A percentile compares a stretch with the other conserved stretches of the same genome.
Evolutionary conservation across 1,140 invertebrate genomes (phyloP).

Genomic region (Pygmarrhopalites habei): DNA sequence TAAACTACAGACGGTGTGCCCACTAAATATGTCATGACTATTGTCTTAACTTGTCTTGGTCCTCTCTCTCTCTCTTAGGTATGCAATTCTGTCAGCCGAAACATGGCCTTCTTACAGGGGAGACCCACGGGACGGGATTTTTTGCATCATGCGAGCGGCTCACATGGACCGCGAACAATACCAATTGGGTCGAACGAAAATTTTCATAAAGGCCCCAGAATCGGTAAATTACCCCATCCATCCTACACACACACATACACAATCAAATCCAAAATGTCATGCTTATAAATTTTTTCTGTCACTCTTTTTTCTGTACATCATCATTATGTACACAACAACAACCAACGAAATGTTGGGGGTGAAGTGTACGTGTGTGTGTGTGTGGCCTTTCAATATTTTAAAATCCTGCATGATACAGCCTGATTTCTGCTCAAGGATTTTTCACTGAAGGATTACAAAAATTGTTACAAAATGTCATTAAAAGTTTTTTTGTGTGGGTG

Average conservation of each 20-base stretch:
- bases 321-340: too few species aligned
- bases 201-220: slow-evolving; percentile 71
- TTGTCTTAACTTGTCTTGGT: too few species aligned
- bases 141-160: slow-evolving; percentile 54
- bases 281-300: slow-evolving; percentile 35
- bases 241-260: too few species aligned
- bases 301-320: neutral
- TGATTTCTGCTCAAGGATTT: neutral
- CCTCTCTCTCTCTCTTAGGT: slow-evolving; percentile 49
- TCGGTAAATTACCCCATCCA: slow-evolving; percentile 55
- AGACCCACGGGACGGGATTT: slow-evolving; percentile 53
- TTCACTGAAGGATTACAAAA: neutral
- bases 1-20: too few species aligned
- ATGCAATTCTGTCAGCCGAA: slow-evolving; percentile 62
- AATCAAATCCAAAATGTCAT: too few species aligned
- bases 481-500: neutral
- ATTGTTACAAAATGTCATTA: neutral
- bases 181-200: slow-evolving; percentile 63
- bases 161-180: slow-evolving; percentile 61
- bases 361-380: neutral
- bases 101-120: slow-evolving; percentile 61
- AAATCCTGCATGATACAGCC: neutral
- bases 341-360: neutral
- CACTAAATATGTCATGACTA: too few species aligned
- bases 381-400: neutral